Percentiles rank a stretch among this genome's conserved stretches.
These are phyloP conservation scores for Harpagifer antarcticus DNA, from an alignment of 2,797 vertebrate species.

Conservation along the genomic window DNA sequence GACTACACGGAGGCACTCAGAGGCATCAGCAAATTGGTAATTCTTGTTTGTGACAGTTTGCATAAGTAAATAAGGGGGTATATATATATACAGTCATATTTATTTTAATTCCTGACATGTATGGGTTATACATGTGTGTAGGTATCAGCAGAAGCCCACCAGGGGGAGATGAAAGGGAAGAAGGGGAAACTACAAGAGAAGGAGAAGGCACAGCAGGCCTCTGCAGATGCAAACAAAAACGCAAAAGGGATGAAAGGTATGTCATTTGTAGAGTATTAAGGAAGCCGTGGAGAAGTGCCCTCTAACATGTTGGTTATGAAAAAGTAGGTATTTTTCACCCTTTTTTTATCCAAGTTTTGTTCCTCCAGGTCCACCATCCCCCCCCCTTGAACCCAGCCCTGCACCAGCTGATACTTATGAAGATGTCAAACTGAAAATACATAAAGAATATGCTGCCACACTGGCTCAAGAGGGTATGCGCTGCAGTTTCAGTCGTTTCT, in stretches of 20 bases:
- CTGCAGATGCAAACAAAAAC: constrained; percentile 48
- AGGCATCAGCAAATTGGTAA: constrained; percentile 86
- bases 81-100: not conserved
- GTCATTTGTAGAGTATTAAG: constrained; percentile 9
- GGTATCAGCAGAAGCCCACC: constrained; percentile 60
- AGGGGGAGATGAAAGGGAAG: constrained; percentile 80
- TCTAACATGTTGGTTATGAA: not conserved
- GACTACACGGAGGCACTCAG: constrained; percentile 83
- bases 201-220: constrained; percentile 59
- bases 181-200: constrained; percentile 64
- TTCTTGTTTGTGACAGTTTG: not conserved
- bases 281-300: not conserved
- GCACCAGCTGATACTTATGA: constrained; percentile 51
- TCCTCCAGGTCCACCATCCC: constrained; percentile 47
- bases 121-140: constrained; percentile 29
- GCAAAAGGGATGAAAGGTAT: constrained; percentile 83
- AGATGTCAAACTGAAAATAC: constrained; percentile 81
- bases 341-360: constrained; percentile 1
- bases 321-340: not conserved
- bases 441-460: constrained; percentile 85
- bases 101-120: not conserved
- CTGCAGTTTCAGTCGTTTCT: not conserved
- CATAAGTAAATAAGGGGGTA: not conserved
- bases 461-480: constrained; percentile 88
- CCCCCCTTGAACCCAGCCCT: constrained; percentile 42